Evolutionary conservation across 2,888 invertebrate species (phyloP), one percentile per base, ranked within the genome.

Genomic region (Cephus sareptanus): DNA sequence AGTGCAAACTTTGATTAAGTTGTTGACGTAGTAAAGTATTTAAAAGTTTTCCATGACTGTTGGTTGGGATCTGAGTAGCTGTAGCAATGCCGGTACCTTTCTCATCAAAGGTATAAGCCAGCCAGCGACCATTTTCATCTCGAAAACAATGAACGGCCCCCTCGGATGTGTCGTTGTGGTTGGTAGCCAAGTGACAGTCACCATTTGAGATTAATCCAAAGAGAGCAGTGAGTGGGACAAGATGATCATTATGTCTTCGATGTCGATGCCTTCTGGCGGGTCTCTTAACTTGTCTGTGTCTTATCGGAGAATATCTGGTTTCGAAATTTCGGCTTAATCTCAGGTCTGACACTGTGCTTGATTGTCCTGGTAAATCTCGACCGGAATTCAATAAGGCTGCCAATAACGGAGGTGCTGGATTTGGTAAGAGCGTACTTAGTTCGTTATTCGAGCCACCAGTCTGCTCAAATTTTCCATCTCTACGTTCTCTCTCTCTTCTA

Each of bases 131-230:
- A 85, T 95, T 94, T 88, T 97, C 97, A 87, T 97, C 97, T 90
- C 96, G 94, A 87, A 97, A 97, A 89, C 95, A 97, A 91, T 97
- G 97, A 70, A 97, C 95, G 1, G 97, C 96, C 15, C 97, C 97
- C 85, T 97, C 96, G 3, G 93, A 94, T 4, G 94, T 92, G 0
- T 97, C 97, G 87, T 97, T 97, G 87, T 97, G 96, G 35, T 95
- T 96, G 34, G 94, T 95, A 4, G 97, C 97, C 78, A 96, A 93
- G 88, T 97, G 96, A 34, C 93, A 94, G 31, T 89, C 88, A 35
- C 93, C 92, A 80, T 92, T 92, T 12, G 92, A 91, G 81, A 92
- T 88, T 1, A 92, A 89, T 75, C 90, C 91, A 34, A 92, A 91
- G 37, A 93, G 90, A 3, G 92, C 92, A 11, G 90, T 89, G 11